Evolutionary conservation across 2,113 vertebrate species (phyloP).

Genomic region (Festucalex cinctus): DNA sequence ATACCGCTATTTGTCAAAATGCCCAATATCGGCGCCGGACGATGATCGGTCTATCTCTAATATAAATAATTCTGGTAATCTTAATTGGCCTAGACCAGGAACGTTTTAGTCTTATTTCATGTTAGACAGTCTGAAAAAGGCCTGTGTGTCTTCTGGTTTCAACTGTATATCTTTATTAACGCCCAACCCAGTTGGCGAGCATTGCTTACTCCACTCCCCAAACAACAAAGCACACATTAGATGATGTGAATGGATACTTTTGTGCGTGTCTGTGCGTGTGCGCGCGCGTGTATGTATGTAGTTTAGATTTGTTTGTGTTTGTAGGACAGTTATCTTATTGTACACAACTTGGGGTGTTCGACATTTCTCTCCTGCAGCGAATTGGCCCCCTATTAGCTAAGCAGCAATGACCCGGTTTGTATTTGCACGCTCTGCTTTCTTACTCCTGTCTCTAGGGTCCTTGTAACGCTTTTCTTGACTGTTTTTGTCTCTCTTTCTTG

Average conservation of each 20-base stretch:
- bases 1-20: no score
- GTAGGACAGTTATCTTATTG: conserved; percentile 93
- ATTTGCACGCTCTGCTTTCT: conserved; percentile 99
- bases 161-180: neutral
- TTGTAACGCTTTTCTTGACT: conserved; percentile 85
- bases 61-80: neutral
- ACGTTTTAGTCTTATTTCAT: no score
- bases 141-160: no score
- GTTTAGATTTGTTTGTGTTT: conserved; percentile 82
- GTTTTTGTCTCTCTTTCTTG: conserved; percentile 78
- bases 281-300: conserved; percentile 50
- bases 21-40: no score
- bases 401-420: conserved; percentile 99
- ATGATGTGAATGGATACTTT: conserved; percentile 56
- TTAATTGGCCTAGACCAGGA: no score
- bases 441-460: conserved; percentile 81
- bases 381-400: conserved; percentile 99
- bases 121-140: no score
- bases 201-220: conserved; percentile 63
- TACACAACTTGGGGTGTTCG: conserved; percentile 99
- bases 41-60: no score
- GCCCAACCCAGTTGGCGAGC: conserved; percentile 1
- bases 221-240: conserved; percentile 36
- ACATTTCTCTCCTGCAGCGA: conserved; percentile 99
- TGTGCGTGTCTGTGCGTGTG: conserved; percentile 56